Conservation (phyloP, 2,888 invertebrate genomes). For the Elaeidobius kamerunicus region DNA sequence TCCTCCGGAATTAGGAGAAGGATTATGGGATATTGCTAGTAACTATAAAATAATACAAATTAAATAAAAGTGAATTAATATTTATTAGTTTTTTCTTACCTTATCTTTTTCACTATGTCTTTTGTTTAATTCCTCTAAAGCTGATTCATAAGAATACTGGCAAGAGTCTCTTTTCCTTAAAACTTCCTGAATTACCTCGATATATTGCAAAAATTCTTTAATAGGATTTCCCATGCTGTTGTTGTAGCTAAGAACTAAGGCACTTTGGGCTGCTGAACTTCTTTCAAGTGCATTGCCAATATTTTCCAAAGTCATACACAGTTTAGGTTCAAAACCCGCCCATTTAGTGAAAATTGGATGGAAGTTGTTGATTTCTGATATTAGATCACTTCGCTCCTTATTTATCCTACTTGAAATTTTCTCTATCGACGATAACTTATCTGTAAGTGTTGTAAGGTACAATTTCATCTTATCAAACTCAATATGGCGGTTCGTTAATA, state of each 20-base stretch:
- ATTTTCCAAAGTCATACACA: constrained; percentile 50
- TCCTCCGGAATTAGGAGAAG: constrained; percentile 32
- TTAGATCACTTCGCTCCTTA: constrained; percentile 60
- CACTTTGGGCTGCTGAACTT: constrained; percentile 52
- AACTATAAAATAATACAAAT: constrained; percentile 33
- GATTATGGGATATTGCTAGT: constrained; percentile 39
- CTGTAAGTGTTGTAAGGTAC: constrained; percentile 58
- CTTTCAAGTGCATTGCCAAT: constrained; percentile 52
- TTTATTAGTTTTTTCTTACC: constrained; percentile 44
- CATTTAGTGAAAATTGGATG: constrained; percentile 61
- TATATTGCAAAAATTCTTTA: constrained; percentile 62
- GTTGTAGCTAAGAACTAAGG: constrained; percentile 47
- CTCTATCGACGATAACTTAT: constrained; percentile 61
- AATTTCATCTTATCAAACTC: constrained; percentile 63
- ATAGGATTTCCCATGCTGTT: constrained; percentile 51
- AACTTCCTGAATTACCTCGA: constrained; percentile 66
- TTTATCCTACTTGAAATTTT: constrained; percentile 62
- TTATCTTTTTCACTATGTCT: constrained; percentile 61
- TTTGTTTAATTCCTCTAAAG: constrained; percentile 61
- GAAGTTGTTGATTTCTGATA: constrained; percentile 56
- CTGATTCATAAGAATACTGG: constrained; percentile 62
- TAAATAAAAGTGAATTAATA: neutral
- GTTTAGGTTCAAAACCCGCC: constrained; percentile 58
- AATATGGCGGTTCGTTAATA: constrained; percentile 56
- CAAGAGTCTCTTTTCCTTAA: constrained; percentile 60